Conservation (phyloP, 2,888 invertebrate genomes). For the Caenorhabditis sp. region DNA sequence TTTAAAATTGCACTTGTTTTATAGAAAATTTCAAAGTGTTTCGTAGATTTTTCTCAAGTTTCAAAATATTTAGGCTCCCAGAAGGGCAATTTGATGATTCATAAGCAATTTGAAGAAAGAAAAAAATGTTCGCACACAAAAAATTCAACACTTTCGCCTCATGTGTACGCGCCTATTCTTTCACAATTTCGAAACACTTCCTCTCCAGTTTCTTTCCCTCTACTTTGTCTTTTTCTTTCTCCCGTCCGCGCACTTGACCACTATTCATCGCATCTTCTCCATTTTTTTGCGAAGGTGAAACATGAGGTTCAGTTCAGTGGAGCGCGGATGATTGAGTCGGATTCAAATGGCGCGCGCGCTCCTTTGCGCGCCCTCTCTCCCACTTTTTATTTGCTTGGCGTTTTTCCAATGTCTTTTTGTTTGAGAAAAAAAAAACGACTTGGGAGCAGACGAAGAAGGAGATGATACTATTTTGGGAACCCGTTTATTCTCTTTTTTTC, state of each 20-base stretch:
- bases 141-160: not conserved
- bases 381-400: not conserved
- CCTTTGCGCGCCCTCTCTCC: not conserved
- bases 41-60: too few relatives aligned
- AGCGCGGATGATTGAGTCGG: too few relatives aligned
- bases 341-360: not conserved
- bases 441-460: too few relatives aligned
- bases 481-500: not conserved
- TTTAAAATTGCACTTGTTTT: too few relatives aligned
- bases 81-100: too few relatives aligned
- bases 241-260: not conserved
- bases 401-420: not conserved
- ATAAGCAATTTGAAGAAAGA: too few relatives aligned
- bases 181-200: not conserved
- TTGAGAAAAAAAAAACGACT: not conserved
- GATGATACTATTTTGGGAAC: too few relatives aligned
- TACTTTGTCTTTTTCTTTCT: constrained; percentile 1
- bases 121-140: too few relatives aligned
- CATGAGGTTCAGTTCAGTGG: not conserved
- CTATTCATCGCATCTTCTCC: not conserved
- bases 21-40: too few relatives aligned
- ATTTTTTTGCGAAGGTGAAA: not conserved
- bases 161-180: not conserved
- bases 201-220: not conserved
- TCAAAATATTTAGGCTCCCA: too few relatives aligned